Base-by-base conservation (phyloP, 2,888 invertebrate species). In the Timema cristinae region DNA sequence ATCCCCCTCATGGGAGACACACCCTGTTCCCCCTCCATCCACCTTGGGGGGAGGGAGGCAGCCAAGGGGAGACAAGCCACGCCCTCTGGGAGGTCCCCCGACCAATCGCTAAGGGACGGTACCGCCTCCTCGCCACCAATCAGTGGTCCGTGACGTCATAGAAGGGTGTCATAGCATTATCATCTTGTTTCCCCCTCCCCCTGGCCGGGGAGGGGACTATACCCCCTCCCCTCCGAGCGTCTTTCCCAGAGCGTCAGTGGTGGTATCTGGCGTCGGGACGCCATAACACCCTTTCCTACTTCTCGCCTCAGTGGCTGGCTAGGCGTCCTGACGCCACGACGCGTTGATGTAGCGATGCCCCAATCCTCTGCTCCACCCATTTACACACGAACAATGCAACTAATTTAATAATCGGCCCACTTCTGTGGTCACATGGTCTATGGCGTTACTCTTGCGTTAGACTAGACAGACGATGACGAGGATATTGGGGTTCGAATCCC, bases 261-360 rank as follows among this genome's bases (percentile, higher is more conserved):
- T 79, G 81, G 80, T 79, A 81, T 82, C 81, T 81, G 78, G 81
- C 78, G 82, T 78, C 77, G 77, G 77, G 74, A 50, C 75, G 75
- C 71, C 78, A 77, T 73, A 32, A 32, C 32, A 32, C 32, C 32
- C 32, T 1, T 4, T 32, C 32, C 32, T 32, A 32, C 32, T 32
- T 32, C 4, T 32, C 32, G 4, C 32, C 4, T 32, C 32, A 32
- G 32, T 32, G 32, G 32, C 32, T 32, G 32, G 32, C 32, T 32
- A 4, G 32, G 32, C 32, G 32, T 32, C 32, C 32, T 4, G 32
- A 32, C 32, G 32, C 32, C 32, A 32, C 32, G 32, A 32, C 32
- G 32, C 32, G 32, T 32, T 4, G 32, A 32, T 32, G 32, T 1
- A 32, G 32, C 32, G 32, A 32, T 32, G 32, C 32, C 32, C 32